Evolutionary conservation across 1,140 invertebrate genomes (phyloP).

Genomic region (Littorina saxatilis): DNA sequence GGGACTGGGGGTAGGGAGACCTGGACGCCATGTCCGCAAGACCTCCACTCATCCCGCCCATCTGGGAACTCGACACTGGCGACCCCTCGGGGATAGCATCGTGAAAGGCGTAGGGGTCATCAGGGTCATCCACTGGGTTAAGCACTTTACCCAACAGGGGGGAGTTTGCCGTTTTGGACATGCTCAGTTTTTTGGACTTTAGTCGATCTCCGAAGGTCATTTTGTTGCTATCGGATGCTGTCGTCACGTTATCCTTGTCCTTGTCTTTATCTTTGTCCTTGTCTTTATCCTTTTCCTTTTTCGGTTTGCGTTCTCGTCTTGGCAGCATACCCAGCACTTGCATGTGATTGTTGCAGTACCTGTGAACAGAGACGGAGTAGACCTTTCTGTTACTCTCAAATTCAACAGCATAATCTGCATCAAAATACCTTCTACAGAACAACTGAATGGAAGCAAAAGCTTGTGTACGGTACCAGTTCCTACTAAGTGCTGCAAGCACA

Average conservation of each 20-base stretch:
- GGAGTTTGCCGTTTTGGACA: conserved; percentile 42
- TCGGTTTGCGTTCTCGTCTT: conserved; percentile 78
- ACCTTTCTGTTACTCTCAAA: no score
- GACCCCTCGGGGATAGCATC: conserved; percentile 75
- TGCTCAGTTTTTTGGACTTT: conserved; percentile 53
- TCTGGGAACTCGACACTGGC: conserved; percentile 26
- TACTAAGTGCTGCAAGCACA: no score
- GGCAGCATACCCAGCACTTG: conserved; percentile 78
- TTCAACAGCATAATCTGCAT: no score
- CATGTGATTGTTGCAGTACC: conserved; percentile 79
- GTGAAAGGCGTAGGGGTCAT: conserved; percentile 81
- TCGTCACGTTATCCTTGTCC: conserved; percentile 19
- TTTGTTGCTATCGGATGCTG: conserved; percentile 35
- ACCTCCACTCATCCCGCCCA: conserved; percentile 29
- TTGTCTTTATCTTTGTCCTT: conserved; percentile 22
- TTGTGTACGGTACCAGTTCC: no score
- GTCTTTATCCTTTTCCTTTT: conserved; percentile 76
- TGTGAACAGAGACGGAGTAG: conserved; percentile 49
- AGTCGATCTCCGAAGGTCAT: conserved; percentile 53
- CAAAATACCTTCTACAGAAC: no score
- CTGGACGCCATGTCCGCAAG: conserved; percentile 34
- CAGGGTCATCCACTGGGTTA: conserved; percentile 63
- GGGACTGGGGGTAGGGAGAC: conserved; percentile 37
- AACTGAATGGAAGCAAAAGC: no score
- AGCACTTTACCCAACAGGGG: conserved; percentile 42